Base-by-base conservation (phyloP, 2,888 invertebrate species). In the Xanthia icteritia region DNA sequence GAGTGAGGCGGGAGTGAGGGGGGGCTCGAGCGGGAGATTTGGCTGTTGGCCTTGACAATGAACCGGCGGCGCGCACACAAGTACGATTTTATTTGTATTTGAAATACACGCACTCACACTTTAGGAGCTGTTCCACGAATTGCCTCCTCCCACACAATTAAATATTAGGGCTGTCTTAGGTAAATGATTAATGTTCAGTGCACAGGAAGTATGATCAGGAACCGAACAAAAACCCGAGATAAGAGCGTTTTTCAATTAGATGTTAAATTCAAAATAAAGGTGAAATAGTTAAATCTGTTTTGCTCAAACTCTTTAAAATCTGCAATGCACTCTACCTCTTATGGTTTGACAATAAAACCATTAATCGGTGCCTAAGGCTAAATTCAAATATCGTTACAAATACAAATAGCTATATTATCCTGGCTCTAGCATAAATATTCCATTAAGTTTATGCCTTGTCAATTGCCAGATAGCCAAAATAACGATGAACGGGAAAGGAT, bases 21-120 rank as follows among this genome's bases (percentile, higher is more conserved):
- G 91, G 94, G 94, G 92, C 92, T 91, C 92, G 92, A 93, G 94
- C 94, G 94, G 94, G 94, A 96, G 95, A 96, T 96, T 96, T 94
- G 96, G 96, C 94, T 92, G 96, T 94, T 96, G 96, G 96, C 96
- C 96, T 96, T 96, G 96, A 95, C 95, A 96, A 94, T 96, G 96
- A 95, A 96, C 96, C 93, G 96, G 95, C 95, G 96, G 94, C 94
- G 92, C 95, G 92, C 96, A 95, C 95, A 95, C 95, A 77, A 88
- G 77, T 86, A 85, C 83, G 78, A 85, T 81, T 87, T 89, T 91
- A 90, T 91, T 91, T 91, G 92, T 92, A 91, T 93, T 92, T 89
- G 91, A 92, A 91, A 90, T 91, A 89, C 92, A 94, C 95, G 90
- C 95, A 94, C 91, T 92, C 92, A 86, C 81, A 87, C 85, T 87